Evolutionary conservation across 2,888 invertebrate species (phyloP).

Genomic region (Quadriops clusia): DNA sequence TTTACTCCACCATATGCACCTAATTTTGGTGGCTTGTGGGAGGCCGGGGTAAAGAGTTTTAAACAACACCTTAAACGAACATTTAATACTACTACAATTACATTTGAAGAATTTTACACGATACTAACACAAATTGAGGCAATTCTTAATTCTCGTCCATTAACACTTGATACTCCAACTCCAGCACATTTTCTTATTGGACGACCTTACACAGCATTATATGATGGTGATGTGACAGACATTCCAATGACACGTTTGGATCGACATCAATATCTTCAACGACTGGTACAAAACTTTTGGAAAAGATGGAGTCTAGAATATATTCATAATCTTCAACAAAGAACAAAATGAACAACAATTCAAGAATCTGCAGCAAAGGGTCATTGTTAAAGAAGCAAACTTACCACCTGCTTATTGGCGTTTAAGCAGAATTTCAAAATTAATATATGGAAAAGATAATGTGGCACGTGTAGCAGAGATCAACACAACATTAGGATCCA

Average conservation of each 20-base stretch:
- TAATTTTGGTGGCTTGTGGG: constrained; percentile 18
- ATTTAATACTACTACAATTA: constrained; percentile 10
- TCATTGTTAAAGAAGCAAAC: too few species aligned
- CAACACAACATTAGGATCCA: too few species aligned
- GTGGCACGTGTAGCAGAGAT: too few species aligned
- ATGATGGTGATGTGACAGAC: constrained; percentile 2
- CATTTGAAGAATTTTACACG: constrained; percentile 17
- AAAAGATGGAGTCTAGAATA: too few species aligned
- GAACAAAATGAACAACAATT: too few species aligned
- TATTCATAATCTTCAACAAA: too few species aligned
- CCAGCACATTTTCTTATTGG: constrained; percentile 7
- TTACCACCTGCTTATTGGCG: too few species aligned
- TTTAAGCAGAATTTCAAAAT: too few species aligned
- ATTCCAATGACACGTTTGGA: constrained; percentile 2
- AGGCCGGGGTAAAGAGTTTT: constrained; percentile 16
- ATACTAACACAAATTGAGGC: constrained; percentile 21
- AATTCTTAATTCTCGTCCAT: constrained; percentile 23
- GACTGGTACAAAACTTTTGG: constrained; percentile 3
- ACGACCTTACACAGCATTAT: not conserved
- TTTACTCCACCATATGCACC: constrained; percentile 17
- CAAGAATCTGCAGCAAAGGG: too few species aligned
- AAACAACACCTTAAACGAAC: constrained; percentile 16
- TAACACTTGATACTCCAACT: constrained; percentile 11
- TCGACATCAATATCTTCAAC: constrained; percentile 1
- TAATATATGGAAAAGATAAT: too few species aligned